Evolutionary conservation across 2,797 vertebrate genomes (phyloP).

Genomic region (Smutsia gigantea): DNA sequence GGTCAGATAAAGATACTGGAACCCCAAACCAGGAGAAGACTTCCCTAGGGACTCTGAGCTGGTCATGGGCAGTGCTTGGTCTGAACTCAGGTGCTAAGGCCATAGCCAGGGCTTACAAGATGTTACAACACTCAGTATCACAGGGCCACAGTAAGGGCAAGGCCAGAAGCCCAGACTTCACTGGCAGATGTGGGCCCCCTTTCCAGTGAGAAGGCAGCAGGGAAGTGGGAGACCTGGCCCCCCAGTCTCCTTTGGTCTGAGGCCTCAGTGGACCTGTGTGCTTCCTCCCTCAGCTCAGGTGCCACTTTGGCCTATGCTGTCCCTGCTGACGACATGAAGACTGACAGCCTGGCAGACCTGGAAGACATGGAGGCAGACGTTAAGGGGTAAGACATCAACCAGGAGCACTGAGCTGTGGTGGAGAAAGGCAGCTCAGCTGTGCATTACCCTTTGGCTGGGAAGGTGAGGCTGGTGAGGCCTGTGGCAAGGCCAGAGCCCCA

Average conservation of each 20-base stretch:
- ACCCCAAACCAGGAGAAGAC: background rate
- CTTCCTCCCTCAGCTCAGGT: slow-evolving; percentile 53
- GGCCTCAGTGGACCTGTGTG: background rate
- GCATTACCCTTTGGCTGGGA: background rate
- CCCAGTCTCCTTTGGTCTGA: background rate
- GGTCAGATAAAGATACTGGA: background rate
- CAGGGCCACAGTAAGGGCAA: background rate
- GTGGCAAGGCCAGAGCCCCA: background rate
- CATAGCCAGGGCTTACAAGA: background rate
- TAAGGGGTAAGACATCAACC: slow-evolving; percentile 61
- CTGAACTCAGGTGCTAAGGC: background rate
- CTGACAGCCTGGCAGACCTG: background rate
- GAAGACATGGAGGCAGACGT: background rate
- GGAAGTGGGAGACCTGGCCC: background rate
- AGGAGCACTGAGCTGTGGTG: background rate
- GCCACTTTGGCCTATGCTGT: background rate
- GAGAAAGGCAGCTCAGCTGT: background rate
- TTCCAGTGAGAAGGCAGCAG: background rate
- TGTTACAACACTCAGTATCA: background rate
- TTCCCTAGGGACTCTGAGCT: background rate
- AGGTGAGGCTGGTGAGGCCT: background rate
- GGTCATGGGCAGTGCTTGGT: background rate
- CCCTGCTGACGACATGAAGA: background rate
- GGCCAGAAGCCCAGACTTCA: background rate
- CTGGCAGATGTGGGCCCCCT: background rate